A percentile compares a stretch with the other conserved stretches of the same genome.
These are phyloP conservation scores for Valencia hispanica DNA, from an alignment of 2,797 vertebrate species.

Conservation along the genomic window DNA sequence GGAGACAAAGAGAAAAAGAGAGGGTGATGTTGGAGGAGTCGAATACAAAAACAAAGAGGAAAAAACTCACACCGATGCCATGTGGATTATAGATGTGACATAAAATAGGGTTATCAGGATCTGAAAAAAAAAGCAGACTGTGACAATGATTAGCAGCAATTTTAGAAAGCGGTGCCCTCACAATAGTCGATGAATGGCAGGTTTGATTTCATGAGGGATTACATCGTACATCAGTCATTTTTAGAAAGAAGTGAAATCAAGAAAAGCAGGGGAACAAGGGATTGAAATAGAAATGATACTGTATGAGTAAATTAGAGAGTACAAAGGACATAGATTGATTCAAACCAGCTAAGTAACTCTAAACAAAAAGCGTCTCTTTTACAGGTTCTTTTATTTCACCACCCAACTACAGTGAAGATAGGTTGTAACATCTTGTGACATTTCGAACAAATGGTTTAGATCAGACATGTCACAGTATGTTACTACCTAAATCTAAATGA, in stretches of 20 bases:
- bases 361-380: background rate
- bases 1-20: conserved; percentile 36
- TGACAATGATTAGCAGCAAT: conserved; percentile 69
- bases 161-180: conserved; percentile 48
- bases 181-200: conserved; percentile 47
- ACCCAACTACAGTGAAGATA: background rate
- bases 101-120: conserved; percentile 54
- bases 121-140: conserved; percentile 56
- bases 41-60: conserved; percentile 14
- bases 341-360: background rate
- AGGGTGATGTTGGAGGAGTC: conserved; percentile 12
- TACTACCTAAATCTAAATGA: background rate
- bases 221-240: conserved; percentile 37
- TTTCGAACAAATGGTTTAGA: background rate
- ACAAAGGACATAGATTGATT: conserved; percentile 13
- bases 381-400: background rate
- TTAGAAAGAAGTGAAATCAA: conserved; percentile 31
- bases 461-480: background rate
- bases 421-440: background rate
- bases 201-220: conserved; percentile 63
- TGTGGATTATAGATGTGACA: conserved; percentile 46
- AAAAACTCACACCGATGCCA: conserved; percentile 27
- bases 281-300: conserved; percentile 13
- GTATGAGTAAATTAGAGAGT: conserved; percentile 24
- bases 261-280: conserved; percentile 26